Base-by-base conservation (phyloP, 2,797 vertebrate genomes). In the Hoplostethus atlanticus region DNA sequence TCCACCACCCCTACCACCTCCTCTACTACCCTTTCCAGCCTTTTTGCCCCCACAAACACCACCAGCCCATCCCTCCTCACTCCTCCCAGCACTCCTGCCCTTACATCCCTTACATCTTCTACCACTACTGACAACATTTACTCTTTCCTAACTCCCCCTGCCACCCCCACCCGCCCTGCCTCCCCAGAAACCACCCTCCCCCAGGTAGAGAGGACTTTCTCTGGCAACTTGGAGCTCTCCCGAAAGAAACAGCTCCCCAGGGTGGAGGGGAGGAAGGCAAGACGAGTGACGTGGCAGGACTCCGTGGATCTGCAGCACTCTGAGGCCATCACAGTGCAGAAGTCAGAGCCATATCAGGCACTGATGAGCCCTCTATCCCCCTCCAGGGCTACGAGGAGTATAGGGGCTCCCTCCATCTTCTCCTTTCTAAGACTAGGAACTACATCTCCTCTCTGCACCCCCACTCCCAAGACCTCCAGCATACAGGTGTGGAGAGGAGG, bases 241-340 rank as follows among this genome's bases (percentile, higher is more conserved):
- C 55, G 73, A 25, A 90, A 77, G 21, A 93, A 89, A 77, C 38
- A 17, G 0, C 1, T 1, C 9, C 40, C 66, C n/a, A 16, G 12
- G 12, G 47, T 28, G 28, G 79, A 89, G 21, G 80, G 51, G 72
- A 91, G 88, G 61, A 82, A 13, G 77, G 62, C 38, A 3, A 91
- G 87, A 68, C 77, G 80, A 56, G 84, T 90, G 12, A 91, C 83
- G 3, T 91, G 88, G 89, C 85, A 86, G n/a, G 89, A 87, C 52
- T 86, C 89, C 0, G 71, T 90, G 31, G 87, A 93, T 71, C 31
- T 34, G 9, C 62, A 76, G 12, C 5, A 21, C 15, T 77, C 83
- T 56, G 86, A 87, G 34, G 15, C 81, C 2, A 25, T n/a, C 5
- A 46, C 36, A 56, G 71, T 59, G 3, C 60, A 85, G 25, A 68